These are phyloP conservation scores for Epizoanthus illoricatus DNA, from an alignment of 92 coral and sea anemone genomes.

Conservation along the genomic window DNA sequence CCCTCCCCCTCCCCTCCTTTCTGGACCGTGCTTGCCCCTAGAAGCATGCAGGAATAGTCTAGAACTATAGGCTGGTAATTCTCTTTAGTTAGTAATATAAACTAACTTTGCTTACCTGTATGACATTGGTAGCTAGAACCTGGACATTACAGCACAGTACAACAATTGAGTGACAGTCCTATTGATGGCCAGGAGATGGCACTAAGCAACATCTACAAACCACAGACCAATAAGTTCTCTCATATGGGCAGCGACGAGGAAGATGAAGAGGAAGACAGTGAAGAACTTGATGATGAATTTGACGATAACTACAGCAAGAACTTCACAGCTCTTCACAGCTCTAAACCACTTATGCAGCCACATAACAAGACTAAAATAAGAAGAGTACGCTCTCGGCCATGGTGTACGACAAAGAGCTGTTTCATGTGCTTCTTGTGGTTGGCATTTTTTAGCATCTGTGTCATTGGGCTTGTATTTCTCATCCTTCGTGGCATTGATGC, in stretches of 20 bases:
- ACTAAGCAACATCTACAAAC: conserved; percentile 87
- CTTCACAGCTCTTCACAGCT: conserved; percentile 56
- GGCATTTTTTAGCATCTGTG: conserved; percentile 76
- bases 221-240: conserved; percentile 85
- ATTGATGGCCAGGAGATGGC: conserved; percentile 52
- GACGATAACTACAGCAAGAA: conserved; percentile 63
- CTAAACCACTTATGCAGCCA: conserved; percentile 65
- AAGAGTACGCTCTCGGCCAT: conserved; percentile 70
- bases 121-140: too few species aligned
- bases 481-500: conserved; percentile 68
- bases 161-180: not conserved
- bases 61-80: not conserved
- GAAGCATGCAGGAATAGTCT: too few species aligned
- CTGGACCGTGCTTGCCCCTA: too few species aligned
- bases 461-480: conserved; percentile 71
- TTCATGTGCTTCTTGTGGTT: conserved; percentile 82
- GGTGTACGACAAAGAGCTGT: conserved; percentile 86
- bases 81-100: conserved; percentile 4
- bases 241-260: conserved; percentile 92
- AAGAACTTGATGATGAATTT: conserved; percentile 78
- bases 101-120: not conserved
- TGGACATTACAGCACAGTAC: not conserved
- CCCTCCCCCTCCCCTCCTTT: too few species aligned
- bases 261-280: conserved; percentile 62
- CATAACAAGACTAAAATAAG: conserved; percentile 73